Percentiles rank a stretch among this genome's conserved stretches.
These are phyloP conservation scores for Etheostoma cragini DNA, from an alignment of 2,113 vertebrate species.

Conservation along the genomic window DNA sequence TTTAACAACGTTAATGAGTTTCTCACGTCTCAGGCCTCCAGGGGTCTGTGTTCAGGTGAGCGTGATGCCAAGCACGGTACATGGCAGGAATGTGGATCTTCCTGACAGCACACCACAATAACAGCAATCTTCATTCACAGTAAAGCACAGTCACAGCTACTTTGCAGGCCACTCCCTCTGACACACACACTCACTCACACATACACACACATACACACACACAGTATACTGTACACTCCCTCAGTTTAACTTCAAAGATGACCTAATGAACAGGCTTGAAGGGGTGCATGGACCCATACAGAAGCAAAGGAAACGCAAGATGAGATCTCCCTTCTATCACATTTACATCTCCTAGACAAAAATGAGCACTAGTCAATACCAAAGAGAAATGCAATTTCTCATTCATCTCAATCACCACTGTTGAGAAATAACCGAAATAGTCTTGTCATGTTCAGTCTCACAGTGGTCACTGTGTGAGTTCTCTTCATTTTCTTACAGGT, in stretches of 20 bases:
- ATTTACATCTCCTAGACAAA: too few relatives aligned
- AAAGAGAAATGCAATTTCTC: too few relatives aligned
- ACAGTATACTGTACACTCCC: background rate
- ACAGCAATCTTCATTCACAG: conserved; percentile 42
- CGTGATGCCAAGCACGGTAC: conserved; percentile 32
- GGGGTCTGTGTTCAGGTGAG: conserved; percentile 14
- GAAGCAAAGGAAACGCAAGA: too few relatives aligned
- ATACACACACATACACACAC: background rate
- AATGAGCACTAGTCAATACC: too few relatives aligned
- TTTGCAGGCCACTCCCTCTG: conserved; percentile 35
- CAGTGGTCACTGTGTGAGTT: too few relatives aligned
- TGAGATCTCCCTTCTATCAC: too few relatives aligned
- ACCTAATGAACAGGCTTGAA: background rate
- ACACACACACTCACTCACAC: too few relatives aligned
- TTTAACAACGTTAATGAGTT: conserved; percentile 29
- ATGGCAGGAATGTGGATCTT: conserved; percentile 71
- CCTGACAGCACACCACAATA: conserved; percentile 55
- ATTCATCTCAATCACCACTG: too few relatives aligned
- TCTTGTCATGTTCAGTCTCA: too few relatives aligned
- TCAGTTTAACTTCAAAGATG: background rate
- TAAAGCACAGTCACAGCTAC: conserved; percentile 13
- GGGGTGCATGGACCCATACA: too few relatives aligned
- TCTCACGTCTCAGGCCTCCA: conserved; percentile 36
- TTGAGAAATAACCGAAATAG: too few relatives aligned
- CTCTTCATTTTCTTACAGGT: too few relatives aligned